Evolutionary conservation across 2,113 vertebrate genomes (phyloP), one percentile per base, ranked within the genome.

Genomic region (Callaeas wilsoni): DNA sequence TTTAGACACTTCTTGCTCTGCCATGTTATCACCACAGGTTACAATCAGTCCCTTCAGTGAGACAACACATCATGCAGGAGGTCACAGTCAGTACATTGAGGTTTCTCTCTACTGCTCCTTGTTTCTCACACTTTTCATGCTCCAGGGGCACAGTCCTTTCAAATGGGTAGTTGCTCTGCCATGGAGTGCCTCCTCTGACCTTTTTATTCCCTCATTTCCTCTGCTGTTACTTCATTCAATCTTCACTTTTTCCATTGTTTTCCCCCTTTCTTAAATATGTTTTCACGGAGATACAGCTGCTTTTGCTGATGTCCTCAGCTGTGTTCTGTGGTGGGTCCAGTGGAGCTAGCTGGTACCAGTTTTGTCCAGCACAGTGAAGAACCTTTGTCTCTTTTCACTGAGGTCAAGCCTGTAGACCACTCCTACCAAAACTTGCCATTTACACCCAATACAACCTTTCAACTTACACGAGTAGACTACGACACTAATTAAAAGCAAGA

Each of bases 271-370:
- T 77, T 22, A 65, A 52, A n/a, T 21, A 23, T 7, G 1, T 74
- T 81, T 81, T 33, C 41, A 70, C 6, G 57, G 26, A 70, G 3
- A 6, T 26, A 50, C 1, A 35, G 10, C 6, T 9, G 10, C 47
- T 15, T 89, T 75, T 53, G 19, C 8, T 78, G 23, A 23, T 29
- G 7, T 49, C 7, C 27, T 89, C 49, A 67, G 6, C 8, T 73
- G 29, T 70, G n/a, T 70, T 77, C n/a, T 80, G 8, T 26, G 18
- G 17, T 63, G 29, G 23, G 21, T 49, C 6, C 1, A 2, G 8
- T 30, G 25, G n/a, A 91, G 16, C 1, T 12, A 14, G 2, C 0
- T 57, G 46, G 13, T 29, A 47, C 6, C 1, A 1, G 4, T 7
- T 81, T 5, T 53, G 35, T 50, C 7, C 12, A 62, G n/a, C 19